Percentiles rank a stretch among this genome's conserved stretches.
phyloP scores from a whole-genome alignment of 1,140 invertebrate species.

The Drosophila orosa region DNA sequence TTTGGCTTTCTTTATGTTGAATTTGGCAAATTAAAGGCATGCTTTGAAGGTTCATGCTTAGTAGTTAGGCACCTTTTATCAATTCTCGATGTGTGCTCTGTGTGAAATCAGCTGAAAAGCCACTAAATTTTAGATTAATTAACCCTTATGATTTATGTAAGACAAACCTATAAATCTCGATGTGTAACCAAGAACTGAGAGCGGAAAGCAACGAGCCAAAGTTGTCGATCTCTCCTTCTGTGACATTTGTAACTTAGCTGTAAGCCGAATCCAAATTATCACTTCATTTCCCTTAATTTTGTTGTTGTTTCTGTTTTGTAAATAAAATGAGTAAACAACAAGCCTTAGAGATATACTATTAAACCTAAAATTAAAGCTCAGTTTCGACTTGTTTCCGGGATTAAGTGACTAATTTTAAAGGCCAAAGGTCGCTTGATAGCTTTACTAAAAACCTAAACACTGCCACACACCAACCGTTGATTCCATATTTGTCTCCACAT shows the following conservation, averaged over 20 bases:
- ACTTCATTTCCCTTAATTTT: slow-evolving; percentile 31
- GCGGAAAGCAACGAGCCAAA: slow-evolving; percentile 36
- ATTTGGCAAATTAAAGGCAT: slow-evolving; percentile 83
- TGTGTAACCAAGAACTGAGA: slow-evolving; percentile 20
- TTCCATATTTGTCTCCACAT: slow-evolving; percentile 27
- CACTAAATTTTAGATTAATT: slow-evolving; percentile 18
- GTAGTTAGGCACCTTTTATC: slow-evolving; percentile 13
- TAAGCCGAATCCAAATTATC: slow-evolving; percentile 57
- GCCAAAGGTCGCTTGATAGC: slow-evolving; percentile 18
- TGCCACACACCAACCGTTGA: slow-evolving; percentile 20
- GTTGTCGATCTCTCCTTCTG: slow-evolving; percentile 38
- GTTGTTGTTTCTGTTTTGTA: slow-evolving; percentile 42
- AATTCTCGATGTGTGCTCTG: slow-evolving; percentile 51
- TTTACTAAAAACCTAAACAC: slow-evolving; percentile 32
- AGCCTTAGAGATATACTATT: slow-evolving; percentile 15
- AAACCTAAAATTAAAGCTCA: slow-evolving; percentile 10
- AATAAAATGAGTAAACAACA: slow-evolving; percentile 22
- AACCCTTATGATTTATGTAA: slow-evolving; percentile 28
- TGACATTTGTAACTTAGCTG: slow-evolving; percentile 61
- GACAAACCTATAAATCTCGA: slow-evolving; percentile 5
- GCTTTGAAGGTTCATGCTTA: slow-evolving; percentile 31
- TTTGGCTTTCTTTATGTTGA: slow-evolving; percentile 27
- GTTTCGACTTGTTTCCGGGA: slow-evolving; percentile 7
- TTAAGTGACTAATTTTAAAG: slow-evolving; percentile 32
- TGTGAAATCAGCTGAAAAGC: slow-evolving; percentile 15